phyloP scores from a whole-genome alignment of 2,888 invertebrate species.

The Anagyrus pseudococci region DNA sequence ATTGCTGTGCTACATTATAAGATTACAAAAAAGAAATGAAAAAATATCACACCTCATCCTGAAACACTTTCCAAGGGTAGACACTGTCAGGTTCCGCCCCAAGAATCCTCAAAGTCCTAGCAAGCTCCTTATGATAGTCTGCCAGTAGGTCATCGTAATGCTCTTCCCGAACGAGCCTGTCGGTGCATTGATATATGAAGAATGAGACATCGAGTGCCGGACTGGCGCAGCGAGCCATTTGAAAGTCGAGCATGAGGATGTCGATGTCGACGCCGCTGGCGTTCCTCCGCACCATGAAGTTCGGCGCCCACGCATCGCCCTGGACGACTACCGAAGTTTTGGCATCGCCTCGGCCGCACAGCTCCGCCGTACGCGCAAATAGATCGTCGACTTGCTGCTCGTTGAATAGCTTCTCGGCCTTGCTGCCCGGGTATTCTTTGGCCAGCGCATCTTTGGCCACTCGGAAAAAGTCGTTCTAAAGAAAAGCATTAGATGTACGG shows the following conservation, averaged over 20 bases:
- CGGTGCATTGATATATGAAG: slow-evolving; percentile 70
- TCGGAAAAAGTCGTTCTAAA: slow-evolving; percentile 1
- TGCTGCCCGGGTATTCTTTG: slow-evolving; percentile 68
- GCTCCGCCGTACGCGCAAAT: slow-evolving; percentile 63
- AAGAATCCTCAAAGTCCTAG: slow-evolving; percentile 65
- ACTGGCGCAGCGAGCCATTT: slow-evolving; percentile 67
- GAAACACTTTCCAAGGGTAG: slow-evolving; percentile 65
- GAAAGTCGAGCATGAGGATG: slow-evolving; percentile 74
- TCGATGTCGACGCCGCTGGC: slow-evolving; percentile 47
- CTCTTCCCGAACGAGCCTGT: slow-evolving; percentile 65
- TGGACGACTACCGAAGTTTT: slow-evolving; percentile 69
- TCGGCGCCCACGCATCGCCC: slow-evolving; percentile 79
- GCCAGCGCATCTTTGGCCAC: slow-evolving; percentile 70
- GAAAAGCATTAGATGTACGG: too few species aligned
- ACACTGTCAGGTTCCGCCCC: slow-evolving; percentile 68
- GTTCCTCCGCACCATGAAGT: slow-evolving; percentile 68
- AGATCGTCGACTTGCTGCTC: slow-evolving; percentile 65
- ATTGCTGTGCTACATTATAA: neutral
- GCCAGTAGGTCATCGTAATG: slow-evolving; percentile 69
- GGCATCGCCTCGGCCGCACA: slow-evolving; percentile 57
- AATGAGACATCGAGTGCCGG: slow-evolving; percentile 69
- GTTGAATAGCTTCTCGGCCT: slow-evolving; percentile 67
- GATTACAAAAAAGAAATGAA: neutral
- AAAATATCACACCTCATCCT: slow-evolving; percentile 60
- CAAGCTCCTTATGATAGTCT: slow-evolving; percentile 68